Evolutionary conservation across 2,888 invertebrate genomes (phyloP).

Genomic region (Himalopsyche japonica): DNA sequence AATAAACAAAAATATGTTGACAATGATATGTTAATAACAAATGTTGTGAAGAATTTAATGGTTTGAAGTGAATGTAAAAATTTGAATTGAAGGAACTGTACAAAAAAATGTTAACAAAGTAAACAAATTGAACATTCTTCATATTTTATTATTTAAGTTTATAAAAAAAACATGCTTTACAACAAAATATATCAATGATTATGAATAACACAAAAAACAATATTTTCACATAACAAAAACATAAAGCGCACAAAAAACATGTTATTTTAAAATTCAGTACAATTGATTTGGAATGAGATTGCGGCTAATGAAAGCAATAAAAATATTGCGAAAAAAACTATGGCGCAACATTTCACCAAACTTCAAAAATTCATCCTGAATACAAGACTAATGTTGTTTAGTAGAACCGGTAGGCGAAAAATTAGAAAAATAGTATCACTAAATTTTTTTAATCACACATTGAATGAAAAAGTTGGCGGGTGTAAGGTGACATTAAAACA

Average conservation of each 20-base stretch:
- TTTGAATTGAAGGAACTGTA: neutral
- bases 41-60: neutral
- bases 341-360: no score
- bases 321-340: no score
- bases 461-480: no score
- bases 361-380: no score
- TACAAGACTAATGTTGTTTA: no score
- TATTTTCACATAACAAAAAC: neutral
- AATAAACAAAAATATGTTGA: neutral
- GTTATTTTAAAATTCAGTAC: neutral
- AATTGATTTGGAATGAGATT: neutral
- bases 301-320: no score
- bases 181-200: neutral
- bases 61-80: neutral
- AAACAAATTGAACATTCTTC: neutral
- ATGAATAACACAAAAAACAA: neutral
- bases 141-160: neutral
- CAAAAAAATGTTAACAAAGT: neutral
- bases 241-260: neutral
- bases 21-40: neutral
- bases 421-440: no score
- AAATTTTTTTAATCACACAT: no score
- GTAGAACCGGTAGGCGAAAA: no score
- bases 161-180: constrained; percentile 4
- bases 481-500: no score